Evolutionary conservation across 2,888 invertebrate species (phyloP), one percentile per base, ranked within the genome.

Genomic region (Lymantria dispar): DNA sequence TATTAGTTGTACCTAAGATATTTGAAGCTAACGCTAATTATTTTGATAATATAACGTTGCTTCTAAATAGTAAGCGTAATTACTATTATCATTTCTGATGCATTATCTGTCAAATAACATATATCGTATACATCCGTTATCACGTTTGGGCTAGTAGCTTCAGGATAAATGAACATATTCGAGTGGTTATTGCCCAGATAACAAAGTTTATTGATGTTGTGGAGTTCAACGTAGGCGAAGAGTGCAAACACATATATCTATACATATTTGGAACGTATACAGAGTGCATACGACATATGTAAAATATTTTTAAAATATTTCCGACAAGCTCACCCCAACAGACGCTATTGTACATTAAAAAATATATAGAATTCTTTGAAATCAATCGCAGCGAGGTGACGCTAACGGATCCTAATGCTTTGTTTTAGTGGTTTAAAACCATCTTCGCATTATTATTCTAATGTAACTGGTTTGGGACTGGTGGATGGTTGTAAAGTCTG

Each of bases 31-130:
- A 64, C 69, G 64, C 69, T 65, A 66, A 64, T 75, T 72, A 55
- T 67, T 57, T 49, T 50, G 52, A 56, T 58, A 72, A 74, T 70
- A 64, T 71, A 64, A 62, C 68, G 74, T 78, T 72, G 71, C 72
- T 79, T 76, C 76, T 79, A 81, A 78, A 63, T 58, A 70, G 71
- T 72, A 66, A 72, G 56, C 64, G 69, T 72, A 73, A 74, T 73
- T 68, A 63, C 66, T 70, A 65, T 77, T 83, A 83, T 85, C 81
- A 58, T 48, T 56, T 59, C 60, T 75, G 78, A 77, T 80, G 78
- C 80, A 80, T 83, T 84, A 80, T 79, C 82, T 83, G 80, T 82
- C 82, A 80, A 78, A 83, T 83, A 78, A 75, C 80, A 74, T 73
- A 73, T 79, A 77, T 74, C 68, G 70, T 62, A 64, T 66, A 59